Evolutionary conservation across 2,113 vertebrate species (phyloP).

Genomic region (Illadopsis cleaveri): DNA sequence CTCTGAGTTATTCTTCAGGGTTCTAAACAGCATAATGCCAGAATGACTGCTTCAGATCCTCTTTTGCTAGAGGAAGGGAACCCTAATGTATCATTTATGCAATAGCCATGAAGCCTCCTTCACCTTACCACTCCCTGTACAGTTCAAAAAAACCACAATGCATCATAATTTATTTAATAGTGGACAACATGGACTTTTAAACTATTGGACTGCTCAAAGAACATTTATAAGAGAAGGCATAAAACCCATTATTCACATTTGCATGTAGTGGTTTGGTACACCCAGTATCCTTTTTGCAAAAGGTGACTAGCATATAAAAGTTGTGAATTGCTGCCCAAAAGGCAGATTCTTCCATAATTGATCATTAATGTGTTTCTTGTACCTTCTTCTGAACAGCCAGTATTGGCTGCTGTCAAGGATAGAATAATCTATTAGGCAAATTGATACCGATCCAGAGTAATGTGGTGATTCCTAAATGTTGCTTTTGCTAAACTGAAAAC

Average conservation of each 20-base stretch:
- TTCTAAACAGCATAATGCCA: neutral
- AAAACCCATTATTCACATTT: neutral
- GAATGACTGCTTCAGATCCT: neutral
- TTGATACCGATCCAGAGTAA: neutral
- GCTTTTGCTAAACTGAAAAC: neutral
- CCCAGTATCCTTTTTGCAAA: neutral
- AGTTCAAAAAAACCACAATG: neutral
- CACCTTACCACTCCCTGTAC: neutral
- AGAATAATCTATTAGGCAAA: slow-evolving; percentile 36
- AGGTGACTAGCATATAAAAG: slow-evolving; percentile 18
- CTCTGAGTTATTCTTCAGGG: neutral
- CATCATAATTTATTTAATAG: neutral
- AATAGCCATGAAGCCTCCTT: neutral
- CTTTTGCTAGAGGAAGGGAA: neutral
- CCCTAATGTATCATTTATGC: neutral
- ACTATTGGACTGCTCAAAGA: neutral
- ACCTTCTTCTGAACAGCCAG: neutral
- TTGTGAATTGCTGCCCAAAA: slow-evolving; percentile 13
- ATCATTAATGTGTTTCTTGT: slow-evolving; percentile 8
- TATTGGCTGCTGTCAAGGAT: slow-evolving; percentile 43
- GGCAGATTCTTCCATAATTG: slow-evolving; percentile 22
- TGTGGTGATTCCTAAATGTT: neutral
- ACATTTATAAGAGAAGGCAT: neutral
- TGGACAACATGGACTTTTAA: neutral
- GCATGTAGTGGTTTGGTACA: neutral